These are phyloP conservation scores for Pimpla rufipes DNA, from an alignment of 2,888 invertebrate species.

Conservation along the genomic window DNA sequence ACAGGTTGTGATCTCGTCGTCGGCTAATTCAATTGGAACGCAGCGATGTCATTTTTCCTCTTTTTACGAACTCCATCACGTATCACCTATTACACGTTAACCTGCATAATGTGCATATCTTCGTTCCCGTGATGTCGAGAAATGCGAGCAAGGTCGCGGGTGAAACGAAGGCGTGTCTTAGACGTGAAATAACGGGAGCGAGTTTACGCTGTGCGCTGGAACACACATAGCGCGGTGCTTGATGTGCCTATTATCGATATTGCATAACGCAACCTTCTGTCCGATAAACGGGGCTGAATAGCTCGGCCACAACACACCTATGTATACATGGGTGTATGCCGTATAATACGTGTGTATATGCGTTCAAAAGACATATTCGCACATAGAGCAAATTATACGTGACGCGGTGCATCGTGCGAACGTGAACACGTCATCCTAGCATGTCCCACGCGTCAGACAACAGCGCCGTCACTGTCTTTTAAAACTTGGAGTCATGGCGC, in stretches of 20 bases:
- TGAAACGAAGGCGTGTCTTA: slow-evolving; percentile 66
- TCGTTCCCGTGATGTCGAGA: slow-evolving; percentile 41
- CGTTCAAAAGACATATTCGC: slow-evolving; percentile 8
- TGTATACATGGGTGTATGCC: neutral
- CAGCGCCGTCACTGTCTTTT: slow-evolving; percentile 19
- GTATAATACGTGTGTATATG: neutral
- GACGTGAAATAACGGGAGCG: slow-evolving; percentile 61
- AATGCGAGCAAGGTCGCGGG: slow-evolving; percentile 67
- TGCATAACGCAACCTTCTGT: slow-evolving; percentile 59
- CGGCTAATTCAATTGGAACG: neutral
- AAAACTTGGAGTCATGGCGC: neutral
- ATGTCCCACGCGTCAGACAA: slow-evolving; percentile 40
- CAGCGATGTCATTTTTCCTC: too few species aligned
- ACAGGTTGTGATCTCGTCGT: neutral
- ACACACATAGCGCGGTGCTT: slow-evolving; percentile 5
- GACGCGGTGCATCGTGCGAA: slow-evolving; percentile 34
- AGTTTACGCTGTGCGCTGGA: slow-evolving; percentile 44
- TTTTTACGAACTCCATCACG: too few species aligned
- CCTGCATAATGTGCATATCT: neutral
- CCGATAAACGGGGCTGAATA: slow-evolving; percentile 48
- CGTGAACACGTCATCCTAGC: slow-evolving; percentile 10
- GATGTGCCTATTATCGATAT: slow-evolving; percentile 66
- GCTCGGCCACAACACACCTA: too few species aligned
- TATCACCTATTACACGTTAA: too few species aligned
- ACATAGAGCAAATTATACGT: slow-evolving; percentile 8